phyloP scores from a whole-genome alignment of 2,113 vertebrate species.

The Deroptyus accipitrinus region DNA sequence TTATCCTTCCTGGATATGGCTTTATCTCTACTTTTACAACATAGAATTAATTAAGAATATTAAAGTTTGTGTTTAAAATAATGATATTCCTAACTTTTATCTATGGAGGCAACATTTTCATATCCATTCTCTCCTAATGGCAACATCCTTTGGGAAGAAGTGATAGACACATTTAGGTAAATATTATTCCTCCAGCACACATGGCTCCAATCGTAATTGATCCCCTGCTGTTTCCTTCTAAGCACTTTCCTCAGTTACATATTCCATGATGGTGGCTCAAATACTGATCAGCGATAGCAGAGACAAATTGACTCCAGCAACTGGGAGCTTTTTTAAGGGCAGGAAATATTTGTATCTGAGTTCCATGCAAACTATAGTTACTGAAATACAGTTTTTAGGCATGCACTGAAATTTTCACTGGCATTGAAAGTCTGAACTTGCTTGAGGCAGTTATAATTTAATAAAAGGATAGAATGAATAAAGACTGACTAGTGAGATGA shows the following conservation, averaged over 20 bases:
- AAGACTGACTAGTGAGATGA: not conserved
- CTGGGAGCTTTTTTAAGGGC: not conserved
- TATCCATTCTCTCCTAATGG: not conserved
- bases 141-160: slow-evolving; percentile 19
- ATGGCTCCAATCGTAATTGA: slow-evolving; percentile 32
- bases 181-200: slow-evolving; percentile 36
- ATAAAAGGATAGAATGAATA: not conserved
- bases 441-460: not conserved
- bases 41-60: slow-evolving; percentile 28
- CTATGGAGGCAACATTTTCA: not conserved
- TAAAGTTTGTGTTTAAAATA: not conserved
- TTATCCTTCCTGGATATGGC: not conserved
- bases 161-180: slow-evolving; percentile 47
- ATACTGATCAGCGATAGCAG: not conserved
- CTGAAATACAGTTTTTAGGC: not conserved
- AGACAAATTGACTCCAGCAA: slow-evolving; percentile 32
- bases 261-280: slow-evolving; percentile 15
- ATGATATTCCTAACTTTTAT: not conserved
- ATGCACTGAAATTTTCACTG: not conserved
- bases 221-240: slow-evolving; percentile 29
- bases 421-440: not conserved
- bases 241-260: slow-evolving; percentile 3
- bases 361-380: not conserved
- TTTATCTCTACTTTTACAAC: slow-evolving; percentile 39
- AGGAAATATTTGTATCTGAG: not conserved